Evolutionary conservation across 2,888 invertebrate species (phyloP).

Genomic region (Ennomos fuscantarius): DNA sequence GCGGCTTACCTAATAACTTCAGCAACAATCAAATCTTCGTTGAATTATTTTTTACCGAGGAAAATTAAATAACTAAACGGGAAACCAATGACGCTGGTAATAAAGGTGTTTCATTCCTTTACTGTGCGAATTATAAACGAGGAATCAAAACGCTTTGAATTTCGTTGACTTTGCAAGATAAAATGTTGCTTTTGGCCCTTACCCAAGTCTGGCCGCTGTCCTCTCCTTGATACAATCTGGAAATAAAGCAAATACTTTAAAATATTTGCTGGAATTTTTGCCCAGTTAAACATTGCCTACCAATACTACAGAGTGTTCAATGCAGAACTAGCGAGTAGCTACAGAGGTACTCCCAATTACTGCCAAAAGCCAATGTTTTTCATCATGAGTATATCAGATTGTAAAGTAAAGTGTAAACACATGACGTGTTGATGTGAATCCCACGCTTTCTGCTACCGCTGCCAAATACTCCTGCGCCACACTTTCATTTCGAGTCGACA

Average conservation of each 20-base stretch:
- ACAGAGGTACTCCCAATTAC: conserved; percentile 41
- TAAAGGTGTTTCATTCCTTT: too few species aligned
- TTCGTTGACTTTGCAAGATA: conserved; percentile 42
- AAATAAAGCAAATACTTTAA: conserved; percentile 53
- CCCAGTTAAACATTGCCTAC: conserved; percentile 12
- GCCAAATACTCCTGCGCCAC: conserved; percentile 77
- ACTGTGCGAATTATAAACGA: too few species aligned
- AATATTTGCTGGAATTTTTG: conserved; percentile 49
- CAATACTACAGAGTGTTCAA: conserved; percentile 24
- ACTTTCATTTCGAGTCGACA: conserved; percentile 53
- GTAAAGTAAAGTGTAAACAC: conserved; percentile 36
- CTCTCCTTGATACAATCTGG: conserved; percentile 60
- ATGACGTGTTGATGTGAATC: conserved; percentile 48
- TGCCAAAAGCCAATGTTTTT: conserved; percentile 52
- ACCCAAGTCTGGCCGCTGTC: conserved; percentile 61
- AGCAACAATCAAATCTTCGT: conserved; percentile 36
- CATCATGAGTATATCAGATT: conserved; percentile 46
- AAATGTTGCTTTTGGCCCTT: conserved; percentile 63
- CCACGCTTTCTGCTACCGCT: conserved; percentile 53
- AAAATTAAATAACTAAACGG: conserved; percentile 43
- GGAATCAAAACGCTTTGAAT: too few species aligned
- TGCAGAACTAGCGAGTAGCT: conserved; percentile 6
- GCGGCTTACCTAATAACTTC: conserved; percentile 17
- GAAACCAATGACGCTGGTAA: too few species aligned
- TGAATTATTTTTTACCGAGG: conserved; percentile 46